Conservation (phyloP, 2,888 invertebrate species). For the Cetonia aurata region DNA sequence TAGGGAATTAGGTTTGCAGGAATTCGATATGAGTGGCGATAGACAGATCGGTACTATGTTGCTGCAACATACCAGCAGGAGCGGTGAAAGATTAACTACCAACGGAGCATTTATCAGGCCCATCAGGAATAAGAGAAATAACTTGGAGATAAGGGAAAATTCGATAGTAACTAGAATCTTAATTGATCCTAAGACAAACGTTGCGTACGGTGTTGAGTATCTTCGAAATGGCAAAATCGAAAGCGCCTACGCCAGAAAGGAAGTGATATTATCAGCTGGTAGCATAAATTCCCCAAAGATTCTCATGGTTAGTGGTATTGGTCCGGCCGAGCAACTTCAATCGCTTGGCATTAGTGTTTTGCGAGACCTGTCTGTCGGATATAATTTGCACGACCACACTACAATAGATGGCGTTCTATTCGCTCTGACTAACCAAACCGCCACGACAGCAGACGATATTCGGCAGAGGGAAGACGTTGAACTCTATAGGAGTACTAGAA, state of each 20-base stretch:
- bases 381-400: conserved; percentile 82
- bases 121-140: conserved; percentile 69
- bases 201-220: conserved; percentile 70
- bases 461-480: conserved; percentile 67
- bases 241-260: conserved; percentile 70
- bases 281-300: conserved; percentile 75
- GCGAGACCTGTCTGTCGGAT: conserved; percentile 77
- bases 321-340: conserved; percentile 71
- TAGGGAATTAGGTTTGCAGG: conserved; percentile 72
- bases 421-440: conserved; percentile 70
- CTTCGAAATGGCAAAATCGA: conserved; percentile 65
- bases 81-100: conserved; percentile 73
- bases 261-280: conserved; percentile 74
- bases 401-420: conserved; percentile 73
- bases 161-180: conserved; percentile 72
- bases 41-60: conserved; percentile 74
- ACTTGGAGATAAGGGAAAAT: conserved; percentile 69
- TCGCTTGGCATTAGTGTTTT: conserved; percentile 70
- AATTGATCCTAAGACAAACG: conserved; percentile 69
- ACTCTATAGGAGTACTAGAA: conserved; percentile 64
- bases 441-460: conserved; percentile 66
- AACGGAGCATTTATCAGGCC: conserved; percentile 78
- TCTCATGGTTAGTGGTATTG: conserved; percentile 77
- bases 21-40: conserved; percentile 72
- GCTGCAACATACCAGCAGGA: conserved; percentile 72